phyloP scores from a whole-genome alignment of 2,888 invertebrate species.

The Apamea anceps region DNA sequence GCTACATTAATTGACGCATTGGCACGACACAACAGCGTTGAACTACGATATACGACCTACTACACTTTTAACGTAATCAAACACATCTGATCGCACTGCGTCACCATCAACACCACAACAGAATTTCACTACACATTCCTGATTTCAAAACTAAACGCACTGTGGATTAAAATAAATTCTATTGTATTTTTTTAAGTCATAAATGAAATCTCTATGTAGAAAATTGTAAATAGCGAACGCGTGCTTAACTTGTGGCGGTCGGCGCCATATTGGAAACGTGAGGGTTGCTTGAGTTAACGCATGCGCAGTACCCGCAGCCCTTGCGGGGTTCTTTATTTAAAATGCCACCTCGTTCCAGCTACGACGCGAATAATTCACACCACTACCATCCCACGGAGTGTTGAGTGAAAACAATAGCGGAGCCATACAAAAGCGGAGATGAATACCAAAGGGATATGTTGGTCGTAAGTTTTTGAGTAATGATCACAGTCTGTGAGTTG shows the following conservation, averaged over 20 bases:
- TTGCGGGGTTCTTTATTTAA: constrained; percentile 75
- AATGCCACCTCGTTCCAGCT: constrained; percentile 72
- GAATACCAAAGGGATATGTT: constrained; percentile 56
- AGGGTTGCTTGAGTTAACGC: constrained; percentile 82
- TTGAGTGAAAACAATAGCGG: constrained; percentile 66
- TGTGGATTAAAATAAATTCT: constrained; percentile 14
- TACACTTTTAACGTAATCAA: constrained; percentile 74
- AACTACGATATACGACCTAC: constrained; percentile 72
- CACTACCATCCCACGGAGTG: constrained; percentile 64
- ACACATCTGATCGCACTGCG: constrained; percentile 83
- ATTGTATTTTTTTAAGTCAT: constrained; percentile 39
- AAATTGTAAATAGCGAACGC: constrained; percentile 82
- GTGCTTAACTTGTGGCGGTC: constrained; percentile 86
- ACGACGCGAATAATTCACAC: constrained; percentile 65
- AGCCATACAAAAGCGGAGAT: constrained; percentile 66
- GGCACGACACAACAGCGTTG: constrained; percentile 72
- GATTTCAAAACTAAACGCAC: constrained; percentile 11
- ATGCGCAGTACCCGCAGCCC: constrained; percentile 82
- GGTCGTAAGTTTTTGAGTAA: constrained; percentile 46
- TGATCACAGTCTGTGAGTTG: constrained; percentile 42
- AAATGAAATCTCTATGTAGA: constrained; percentile 52
- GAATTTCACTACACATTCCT: constrained; percentile 46
- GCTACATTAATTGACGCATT: constrained; percentile 68
- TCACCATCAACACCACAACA: constrained; percentile 63
- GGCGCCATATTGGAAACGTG: constrained; percentile 88